Evolutionary conservation across 35 echinoderm and acorn worm species (phyloP).

Genomic region (Hemicentrotus pulcherrimus): DNA sequence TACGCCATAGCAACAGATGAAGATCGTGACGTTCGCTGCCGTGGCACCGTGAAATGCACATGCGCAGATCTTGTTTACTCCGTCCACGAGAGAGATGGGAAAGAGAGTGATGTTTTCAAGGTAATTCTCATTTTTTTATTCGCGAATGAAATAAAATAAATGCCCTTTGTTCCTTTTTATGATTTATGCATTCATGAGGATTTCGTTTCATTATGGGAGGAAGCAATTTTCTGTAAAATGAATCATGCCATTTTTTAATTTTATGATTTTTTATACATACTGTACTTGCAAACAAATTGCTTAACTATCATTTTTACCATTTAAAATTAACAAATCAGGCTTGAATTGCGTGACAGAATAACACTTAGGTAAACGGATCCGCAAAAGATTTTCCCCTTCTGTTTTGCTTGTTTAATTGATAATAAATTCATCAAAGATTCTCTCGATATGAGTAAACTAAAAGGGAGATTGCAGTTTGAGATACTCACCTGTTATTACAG

Average conservation of each 20-base stretch:
- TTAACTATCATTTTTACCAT: too few species aligned
- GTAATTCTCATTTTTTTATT: background rate
- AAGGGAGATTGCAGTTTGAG: too few species aligned
- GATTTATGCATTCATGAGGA: background rate
- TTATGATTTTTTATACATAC: too few species aligned
- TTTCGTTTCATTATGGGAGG: background rate
- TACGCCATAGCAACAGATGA: slow-evolving; percentile 36
- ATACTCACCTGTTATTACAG: too few species aligned
- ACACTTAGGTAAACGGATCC: too few species aligned
- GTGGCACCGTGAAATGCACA: background rate
- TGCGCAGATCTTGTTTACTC: slow-evolving; percentile 16
- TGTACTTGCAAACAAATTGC: too few species aligned
- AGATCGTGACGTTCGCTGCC: background rate
- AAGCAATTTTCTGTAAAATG: background rate
- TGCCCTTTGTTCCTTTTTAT: background rate
- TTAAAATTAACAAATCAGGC: too few species aligned
- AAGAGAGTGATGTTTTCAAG: slow-evolving; percentile 4
- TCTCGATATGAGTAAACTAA: too few species aligned
- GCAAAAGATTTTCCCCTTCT: too few species aligned
- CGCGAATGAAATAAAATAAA: background rate
- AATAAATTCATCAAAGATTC: too few species aligned
- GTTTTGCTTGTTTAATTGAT: too few species aligned
- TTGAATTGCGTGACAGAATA: too few species aligned
- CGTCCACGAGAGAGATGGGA: background rate
- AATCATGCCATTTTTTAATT: background rate